Evolutionary conservation across 2,113 vertebrate species (phyloP).

Genomic region (Rhipidura dahli): DNA sequence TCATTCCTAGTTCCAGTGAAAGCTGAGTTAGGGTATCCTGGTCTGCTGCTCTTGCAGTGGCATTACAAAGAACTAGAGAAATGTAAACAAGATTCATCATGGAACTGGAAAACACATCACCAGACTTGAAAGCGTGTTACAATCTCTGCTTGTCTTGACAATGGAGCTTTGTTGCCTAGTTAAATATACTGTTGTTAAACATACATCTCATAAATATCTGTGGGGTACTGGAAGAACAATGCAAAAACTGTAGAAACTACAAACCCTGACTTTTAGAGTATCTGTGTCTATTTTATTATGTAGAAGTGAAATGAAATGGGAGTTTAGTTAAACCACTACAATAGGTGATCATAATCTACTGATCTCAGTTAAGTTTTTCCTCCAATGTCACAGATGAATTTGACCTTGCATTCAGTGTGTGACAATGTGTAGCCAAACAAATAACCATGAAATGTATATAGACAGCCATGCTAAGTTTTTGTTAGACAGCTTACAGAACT

Average conservation of each 20-base stretch:
- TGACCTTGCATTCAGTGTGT: not conserved
- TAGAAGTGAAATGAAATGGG: not conserved
- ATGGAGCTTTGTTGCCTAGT: not conserved
- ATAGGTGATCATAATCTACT: not conserved
- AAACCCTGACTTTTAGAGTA: not conserved
- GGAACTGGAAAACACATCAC: not conserved
- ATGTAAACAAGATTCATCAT: not conserved
- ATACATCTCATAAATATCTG: not conserved
- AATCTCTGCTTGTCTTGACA: not conserved
- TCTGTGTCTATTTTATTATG: not conserved
- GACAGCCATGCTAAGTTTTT: not conserved
- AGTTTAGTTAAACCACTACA: not conserved
- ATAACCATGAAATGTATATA: not conserved
- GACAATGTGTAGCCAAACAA: not conserved
- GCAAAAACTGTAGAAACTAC: not conserved
- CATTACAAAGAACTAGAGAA: not conserved
- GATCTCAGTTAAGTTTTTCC: not conserved
- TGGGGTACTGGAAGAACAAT: not conserved
- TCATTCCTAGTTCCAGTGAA: not conserved
- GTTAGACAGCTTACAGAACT: not conserved
- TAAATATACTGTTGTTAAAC: not conserved
- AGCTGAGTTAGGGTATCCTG: not conserved
- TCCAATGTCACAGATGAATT: not conserved
- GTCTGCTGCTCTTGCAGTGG: not conserved
- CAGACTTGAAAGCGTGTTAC: not conserved